Conservation (phyloP, 53 echinoderm and acorn worm genomes). For the Astropecten irregularis region DNA sequence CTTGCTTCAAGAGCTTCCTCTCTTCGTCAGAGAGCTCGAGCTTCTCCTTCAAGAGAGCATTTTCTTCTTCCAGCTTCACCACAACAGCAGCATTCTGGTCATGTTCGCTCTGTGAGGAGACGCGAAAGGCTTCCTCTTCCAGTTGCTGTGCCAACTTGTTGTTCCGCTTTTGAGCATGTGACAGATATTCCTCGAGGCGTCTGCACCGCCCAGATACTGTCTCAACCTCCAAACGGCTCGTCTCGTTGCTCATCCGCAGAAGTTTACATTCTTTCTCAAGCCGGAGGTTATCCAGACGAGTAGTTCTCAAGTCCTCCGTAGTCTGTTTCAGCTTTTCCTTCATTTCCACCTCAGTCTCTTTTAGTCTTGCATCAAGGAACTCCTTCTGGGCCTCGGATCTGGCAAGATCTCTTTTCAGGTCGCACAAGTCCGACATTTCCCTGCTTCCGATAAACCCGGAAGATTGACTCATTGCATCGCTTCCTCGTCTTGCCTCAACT, state of each 20-base stretch:
- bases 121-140: constrained; percentile 17
- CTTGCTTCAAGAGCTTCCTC: constrained; percentile 57
- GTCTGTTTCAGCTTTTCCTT: constrained; percentile 12
- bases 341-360: constrained; percentile 28
- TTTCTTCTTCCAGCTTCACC: constrained; percentile 61
- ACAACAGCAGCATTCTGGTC: constrained; percentile 16
- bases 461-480: neutral
- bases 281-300: constrained; percentile 35
- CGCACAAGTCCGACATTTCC: neutral
- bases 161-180: constrained; percentile 70
- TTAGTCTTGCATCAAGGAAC: constrained; percentile 48
- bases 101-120: neutral
- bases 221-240: constrained; percentile 60
- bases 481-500: constrained; percentile 27
- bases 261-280: constrained; percentile 69
- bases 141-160: constrained; percentile 53
- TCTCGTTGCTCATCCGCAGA: constrained; percentile 67
- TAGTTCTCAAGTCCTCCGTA: constrained; percentile 22
- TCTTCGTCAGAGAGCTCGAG: constrained; percentile 66
- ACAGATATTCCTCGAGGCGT: constrained; percentile 70
- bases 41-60: constrained; percentile 51
- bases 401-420: constrained; percentile 28
- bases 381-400: constrained; percentile 35
- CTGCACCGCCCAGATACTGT: constrained; percentile 31
- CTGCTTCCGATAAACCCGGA: neutral